Base-by-base conservation (phyloP, 2,113 vertebrate species). In the Apteryx owenii region DNA sequence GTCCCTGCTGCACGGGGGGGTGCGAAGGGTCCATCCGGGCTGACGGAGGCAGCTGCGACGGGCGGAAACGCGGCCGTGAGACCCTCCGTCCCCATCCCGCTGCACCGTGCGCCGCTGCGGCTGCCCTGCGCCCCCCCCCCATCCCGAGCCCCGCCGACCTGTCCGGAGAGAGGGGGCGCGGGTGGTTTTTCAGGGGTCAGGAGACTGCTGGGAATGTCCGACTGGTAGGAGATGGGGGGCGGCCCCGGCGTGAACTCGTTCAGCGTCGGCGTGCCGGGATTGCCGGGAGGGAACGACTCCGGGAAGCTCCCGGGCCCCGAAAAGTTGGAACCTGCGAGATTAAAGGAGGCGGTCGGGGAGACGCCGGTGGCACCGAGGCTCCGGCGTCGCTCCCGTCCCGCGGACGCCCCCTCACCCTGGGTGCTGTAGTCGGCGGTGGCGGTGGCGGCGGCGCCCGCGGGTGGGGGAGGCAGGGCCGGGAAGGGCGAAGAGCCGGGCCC, bases 401-500 rank as follows among this genome's bases (percentile, higher is more conserved):
- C 0, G 6, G 53, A 29, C 28, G 26, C 11, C 46, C 65, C 96
- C 95, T 6, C 97, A 99, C 99, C 98, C 91, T 99, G 98, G 93
- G 98, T 73, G 38, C 98, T 62, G 85, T 99, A 99, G 94, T 99
- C 99, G 5, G 96, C 94, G 22, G 97, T 78, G 58, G 98, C 86
- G 94, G 99, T 99, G 5, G 96, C 94, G 25, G 97, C 80, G 58
- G 98, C 85, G 77, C 98, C 98, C 2, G 98, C 97, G 2, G 98
- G 90, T 4, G 98, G 97, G 12, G 97, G 93, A 4, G 97, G 96
- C 83, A 99, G 61, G 8, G 98, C 96, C 0, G 98, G 90, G 93
- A 99, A 99, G 10, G 99, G 99, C 0, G 98, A 94, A 0, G 99
- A 98, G 18, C 98, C 97, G 0, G 99, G 99, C 21, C 99, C 99